Evolutionary conservation across 2,113 vertebrate species (phyloP).

Genomic region (Progne subis): DNA sequence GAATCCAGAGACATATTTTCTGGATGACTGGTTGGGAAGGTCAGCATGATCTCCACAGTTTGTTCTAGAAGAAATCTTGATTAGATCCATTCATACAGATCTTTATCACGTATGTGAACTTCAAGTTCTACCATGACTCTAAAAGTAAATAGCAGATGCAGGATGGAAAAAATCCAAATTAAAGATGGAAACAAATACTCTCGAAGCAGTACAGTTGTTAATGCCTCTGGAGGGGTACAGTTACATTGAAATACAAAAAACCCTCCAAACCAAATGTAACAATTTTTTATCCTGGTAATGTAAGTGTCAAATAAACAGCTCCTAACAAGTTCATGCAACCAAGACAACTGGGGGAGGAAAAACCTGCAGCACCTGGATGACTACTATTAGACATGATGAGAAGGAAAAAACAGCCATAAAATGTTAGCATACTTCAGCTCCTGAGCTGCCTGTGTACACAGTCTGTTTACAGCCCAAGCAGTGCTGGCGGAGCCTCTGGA

Average conservation of each 20-base stretch:
- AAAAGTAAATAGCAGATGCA: conserved; percentile 50
- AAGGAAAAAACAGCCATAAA: conserved; percentile 33
- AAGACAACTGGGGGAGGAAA: background rate
- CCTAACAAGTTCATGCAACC: background rate
- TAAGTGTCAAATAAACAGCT: background rate
- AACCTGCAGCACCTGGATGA: conserved; percentile 23
- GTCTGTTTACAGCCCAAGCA: conserved; percentile 22
- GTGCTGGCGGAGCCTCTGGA: background rate
- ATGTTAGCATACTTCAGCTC: conserved; percentile 7
- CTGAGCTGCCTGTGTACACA: conserved; percentile 2
- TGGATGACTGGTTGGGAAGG: conserved; percentile 1
- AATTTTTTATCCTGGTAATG: background rate
- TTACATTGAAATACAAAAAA: background rate
- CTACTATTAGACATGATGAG: background rate
- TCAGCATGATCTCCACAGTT: background rate
- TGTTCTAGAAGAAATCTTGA: conserved; percentile 53
- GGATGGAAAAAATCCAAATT: conserved; percentile 35
- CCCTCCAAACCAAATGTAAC: background rate
- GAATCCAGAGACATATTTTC: conserved; percentile 31
- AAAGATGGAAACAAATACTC: conserved; percentile 44
- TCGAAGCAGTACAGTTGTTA: background rate
- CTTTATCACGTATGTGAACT: conserved; percentile 45
- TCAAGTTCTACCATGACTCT: background rate
- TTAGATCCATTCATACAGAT: conserved; percentile 16
- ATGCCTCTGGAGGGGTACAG: background rate